Conservation (phyloP, 2,888 invertebrate species). For the Mimas tiliae region DNA sequence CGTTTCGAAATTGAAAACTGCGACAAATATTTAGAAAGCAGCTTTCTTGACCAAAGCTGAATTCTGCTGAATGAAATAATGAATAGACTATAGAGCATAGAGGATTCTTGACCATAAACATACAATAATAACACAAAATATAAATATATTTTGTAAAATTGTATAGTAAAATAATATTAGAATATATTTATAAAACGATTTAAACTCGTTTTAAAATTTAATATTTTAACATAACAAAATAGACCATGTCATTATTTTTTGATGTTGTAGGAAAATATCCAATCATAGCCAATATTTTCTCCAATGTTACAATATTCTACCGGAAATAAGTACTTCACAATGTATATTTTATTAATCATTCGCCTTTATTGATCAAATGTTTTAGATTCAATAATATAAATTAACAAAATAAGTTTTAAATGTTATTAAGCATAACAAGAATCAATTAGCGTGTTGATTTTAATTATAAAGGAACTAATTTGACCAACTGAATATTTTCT, state of each 20-base stretch:
- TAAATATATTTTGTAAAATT: neutral
- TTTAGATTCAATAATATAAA: neutral
- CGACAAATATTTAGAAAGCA: constrained; percentile 76
- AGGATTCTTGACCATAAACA: constrained; percentile 7
- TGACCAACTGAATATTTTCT: constrained; percentile 82
- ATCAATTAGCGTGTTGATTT: neutral
- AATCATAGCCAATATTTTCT: constrained; percentile 19
- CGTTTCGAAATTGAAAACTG: constrained; percentile 43
- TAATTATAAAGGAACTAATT: constrained; percentile 50
- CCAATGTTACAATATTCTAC: constrained; percentile 13
- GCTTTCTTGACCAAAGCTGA: constrained; percentile 61
- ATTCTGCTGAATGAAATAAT: constrained; percentile 22
- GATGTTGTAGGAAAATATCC: neutral
- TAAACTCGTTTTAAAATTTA: neutral
- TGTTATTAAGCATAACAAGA: constrained; percentile 12
- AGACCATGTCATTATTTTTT: neutral
- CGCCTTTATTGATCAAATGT: neutral
- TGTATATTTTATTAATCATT: neutral
- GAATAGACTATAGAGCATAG: neutral
- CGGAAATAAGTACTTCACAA: constrained; percentile 3
- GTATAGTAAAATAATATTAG: neutral
- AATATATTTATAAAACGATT: neutral
- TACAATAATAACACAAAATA: neutral
- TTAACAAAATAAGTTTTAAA: constrained; percentile 7
- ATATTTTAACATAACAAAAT: neutral